Evolutionary conservation across 1,140 invertebrate genomes (phyloP).

Genomic region (Philopotamus ludificatus): DNA sequence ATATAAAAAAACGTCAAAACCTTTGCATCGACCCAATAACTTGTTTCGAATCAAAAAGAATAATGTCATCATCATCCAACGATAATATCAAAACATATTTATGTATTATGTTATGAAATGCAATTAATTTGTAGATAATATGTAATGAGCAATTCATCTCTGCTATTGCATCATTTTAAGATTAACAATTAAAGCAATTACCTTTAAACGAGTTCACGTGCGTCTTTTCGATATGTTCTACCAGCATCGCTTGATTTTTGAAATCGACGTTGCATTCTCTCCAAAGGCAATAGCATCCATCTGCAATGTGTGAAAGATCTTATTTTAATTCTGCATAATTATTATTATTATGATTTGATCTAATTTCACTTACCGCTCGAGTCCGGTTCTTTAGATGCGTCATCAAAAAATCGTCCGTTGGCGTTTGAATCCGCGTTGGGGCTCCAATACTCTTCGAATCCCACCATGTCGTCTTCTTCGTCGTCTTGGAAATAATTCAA

Average conservation of each 20-base stretch:
- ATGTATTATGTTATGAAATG: no score
- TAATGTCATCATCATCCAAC: no score
- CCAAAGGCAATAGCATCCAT: slow-evolving; percentile 72
- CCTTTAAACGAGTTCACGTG: slow-evolving; percentile 84
- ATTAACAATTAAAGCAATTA: no score
- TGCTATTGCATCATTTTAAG: no score
- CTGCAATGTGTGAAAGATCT: slow-evolving; percentile 44
- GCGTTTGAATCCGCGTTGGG: slow-evolving; percentile 17
- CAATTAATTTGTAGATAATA: no score
- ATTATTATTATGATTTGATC: not conserved
- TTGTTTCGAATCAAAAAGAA: no score
- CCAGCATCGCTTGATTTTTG: slow-evolving; percentile 74
- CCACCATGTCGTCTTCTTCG: slow-evolving; percentile 37
- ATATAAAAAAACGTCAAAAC: no score
- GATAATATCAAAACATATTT: no score
- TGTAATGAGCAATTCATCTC: no score
- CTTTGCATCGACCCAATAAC: no score
- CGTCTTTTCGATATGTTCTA: slow-evolving; percentile 85
- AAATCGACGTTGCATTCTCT: slow-evolving; percentile 79
- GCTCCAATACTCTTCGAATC: slow-evolving; percentile 36
- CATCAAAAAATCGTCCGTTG: not conserved
- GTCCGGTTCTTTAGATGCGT: not conserved
- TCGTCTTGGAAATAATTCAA: slow-evolving; percentile 37
- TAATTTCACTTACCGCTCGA: slow-evolving; percentile 1
- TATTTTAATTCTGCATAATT: not conserved